Base-by-base conservation (phyloP, 2,797 vertebrate species). In the Malurus splendens region DNA sequence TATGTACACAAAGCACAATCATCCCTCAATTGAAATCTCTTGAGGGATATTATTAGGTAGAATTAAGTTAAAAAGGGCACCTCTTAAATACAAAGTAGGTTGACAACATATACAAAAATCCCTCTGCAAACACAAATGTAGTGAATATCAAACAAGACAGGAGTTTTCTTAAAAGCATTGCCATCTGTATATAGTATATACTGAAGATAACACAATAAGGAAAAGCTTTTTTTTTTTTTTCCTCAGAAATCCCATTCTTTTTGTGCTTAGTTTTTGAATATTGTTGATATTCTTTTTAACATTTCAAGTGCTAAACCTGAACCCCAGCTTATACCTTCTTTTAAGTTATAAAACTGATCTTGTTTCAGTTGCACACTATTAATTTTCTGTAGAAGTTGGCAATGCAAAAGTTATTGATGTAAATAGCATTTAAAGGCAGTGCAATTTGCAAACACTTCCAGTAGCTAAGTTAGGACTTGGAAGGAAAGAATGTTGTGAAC, bases 371-470 rank as follows among this genome's bases (percentile, higher is more conserved):
- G 25, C 5, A 5, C 39, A 25, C 47, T 75, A 90, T 55, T 80
- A 17, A 60, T 94, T 92, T 92, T 85, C 71, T 73, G 42, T 76
- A 56, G 42, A 90, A 81, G 59, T 13, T 64, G 51, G 65, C 61
- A 86, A 55, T 83, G 83, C 77, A 86, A 59, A 90, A 62, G 18
- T 82, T 87, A 79, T 71, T 92, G 77, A 90, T 94, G 83, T 83
- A 72, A 92, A 92, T 51, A 91, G 72, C 56, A 68, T 86, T 74
- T 66, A 87, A 73, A 93, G 60, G 42, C 57, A 78, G 12, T 59
- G n/a, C 28, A 74, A 78, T 89, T 94, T 95, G 80, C 57, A 95
- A 80, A 84, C 68, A 84, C 71, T 90, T 94, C 90, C 87, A 82
- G 47, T 27, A 90, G 38, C 76, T 92, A 78, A 71, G 27, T 82